phyloP scores from a whole-genome alignment of 92 coral and sea anemone genomes.

The Palythoa grandis region DNA sequence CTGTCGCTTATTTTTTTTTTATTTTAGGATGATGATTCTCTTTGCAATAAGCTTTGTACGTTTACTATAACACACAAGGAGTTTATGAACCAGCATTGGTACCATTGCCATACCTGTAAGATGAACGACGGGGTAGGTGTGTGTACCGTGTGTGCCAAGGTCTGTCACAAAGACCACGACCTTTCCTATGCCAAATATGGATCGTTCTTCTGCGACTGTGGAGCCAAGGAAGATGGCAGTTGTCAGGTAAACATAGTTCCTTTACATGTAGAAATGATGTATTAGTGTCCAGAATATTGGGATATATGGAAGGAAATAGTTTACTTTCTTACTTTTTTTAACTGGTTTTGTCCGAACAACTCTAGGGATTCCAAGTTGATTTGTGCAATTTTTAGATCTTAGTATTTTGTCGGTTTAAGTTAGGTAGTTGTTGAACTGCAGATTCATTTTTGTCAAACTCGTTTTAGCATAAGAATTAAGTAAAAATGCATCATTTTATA shows the following conservation, averaged over 20 bases:
- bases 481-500: no score
- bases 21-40: slow-evolving; percentile 90
- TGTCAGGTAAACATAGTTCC: slow-evolving; percentile 69
- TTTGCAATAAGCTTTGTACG: slow-evolving; percentile 95
- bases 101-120: slow-evolving; percentile 97
- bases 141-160: slow-evolving; percentile 97
- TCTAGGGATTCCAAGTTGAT: no score
- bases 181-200: slow-evolving; percentile 96
- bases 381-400: no score
- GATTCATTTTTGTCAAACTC: no score
- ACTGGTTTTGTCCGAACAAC: no score
- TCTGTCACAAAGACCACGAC: slow-evolving; percentile 98
- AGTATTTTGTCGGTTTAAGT: no score
- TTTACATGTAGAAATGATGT: no score
- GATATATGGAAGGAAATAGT: no score
- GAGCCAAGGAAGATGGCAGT: slow-evolving; percentile 98
- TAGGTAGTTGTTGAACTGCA: no score
- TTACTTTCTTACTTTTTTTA: no score
- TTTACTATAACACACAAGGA: slow-evolving; percentile 97
- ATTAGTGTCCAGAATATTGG: no score
- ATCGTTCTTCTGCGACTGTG: slow-evolving; percentile 98
- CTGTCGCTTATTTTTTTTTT: background rate
- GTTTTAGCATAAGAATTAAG: no score
- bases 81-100: slow-evolving; percentile 99
- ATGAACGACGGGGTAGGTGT: slow-evolving; percentile 99